These are phyloP conservation scores for Clinocottus analis DNA, from an alignment of 2,113 vertebrate genomes.

Conservation along the genomic window DNA sequence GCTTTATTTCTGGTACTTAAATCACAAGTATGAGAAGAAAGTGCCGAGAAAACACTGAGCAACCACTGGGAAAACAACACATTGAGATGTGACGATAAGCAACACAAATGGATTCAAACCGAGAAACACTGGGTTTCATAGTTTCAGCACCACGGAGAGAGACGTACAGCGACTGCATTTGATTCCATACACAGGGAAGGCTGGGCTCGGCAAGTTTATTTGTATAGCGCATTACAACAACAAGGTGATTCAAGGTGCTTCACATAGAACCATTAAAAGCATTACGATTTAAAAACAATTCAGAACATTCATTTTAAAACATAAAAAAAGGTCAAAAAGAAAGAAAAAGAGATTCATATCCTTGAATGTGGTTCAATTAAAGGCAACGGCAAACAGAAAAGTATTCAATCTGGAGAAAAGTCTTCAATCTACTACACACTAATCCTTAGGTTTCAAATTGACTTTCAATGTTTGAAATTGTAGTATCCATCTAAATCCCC, in stretches of 20 bases:
- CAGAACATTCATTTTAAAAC: too few species aligned
- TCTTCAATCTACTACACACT: neutral
- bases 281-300: too few species aligned
- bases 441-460: neutral
- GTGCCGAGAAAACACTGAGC: neutral
- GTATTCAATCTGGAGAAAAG: too few species aligned
- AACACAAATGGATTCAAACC: neutral
- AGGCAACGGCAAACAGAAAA: too few species aligned
- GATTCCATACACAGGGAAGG: too few species aligned
- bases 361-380: too few species aligned
- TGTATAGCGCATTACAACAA: too few species aligned
- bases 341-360: too few species aligned
- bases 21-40: neutral
- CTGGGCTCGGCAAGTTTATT: too few species aligned
- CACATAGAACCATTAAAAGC: too few species aligned
- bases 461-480: neutral
- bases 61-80: neutral
- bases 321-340: too few species aligned
- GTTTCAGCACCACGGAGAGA: constrained; percentile 30
- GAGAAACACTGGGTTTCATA: neutral
- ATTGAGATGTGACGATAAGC: neutral
- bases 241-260: too few species aligned
- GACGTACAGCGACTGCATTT: neutral
- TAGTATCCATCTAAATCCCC: neutral
- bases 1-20: neutral